Evolutionary conservation across 2,113 vertebrate genomes (phyloP).

Genomic region (Percopsis transmontana): DNA sequence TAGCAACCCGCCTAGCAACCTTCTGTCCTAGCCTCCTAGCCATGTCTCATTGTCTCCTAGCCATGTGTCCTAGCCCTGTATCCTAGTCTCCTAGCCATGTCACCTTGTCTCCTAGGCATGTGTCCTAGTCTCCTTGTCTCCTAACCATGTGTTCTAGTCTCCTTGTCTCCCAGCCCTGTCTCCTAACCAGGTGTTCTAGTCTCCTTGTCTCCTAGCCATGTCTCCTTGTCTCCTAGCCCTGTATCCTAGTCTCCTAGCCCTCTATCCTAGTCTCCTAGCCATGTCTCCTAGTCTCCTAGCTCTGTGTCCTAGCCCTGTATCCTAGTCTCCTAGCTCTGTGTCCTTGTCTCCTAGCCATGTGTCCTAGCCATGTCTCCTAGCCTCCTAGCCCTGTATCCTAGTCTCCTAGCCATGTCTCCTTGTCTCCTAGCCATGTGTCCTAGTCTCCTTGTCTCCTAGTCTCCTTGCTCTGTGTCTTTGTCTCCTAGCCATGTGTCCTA

Average conservation of each 20-base stretch:
- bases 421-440: conserved; percentile 1
- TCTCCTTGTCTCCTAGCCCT: conserved; percentile 3
- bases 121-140: conserved; percentile 14
- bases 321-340: neutral
- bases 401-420: no score
- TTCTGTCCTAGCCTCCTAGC: neutral
- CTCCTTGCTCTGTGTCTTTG: conserved; percentile 16
- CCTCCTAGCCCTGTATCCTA: conserved; percentile 58
- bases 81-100: conserved; percentile 11
- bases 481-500: conserved; percentile 6
- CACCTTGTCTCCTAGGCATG: conserved; percentile 6
- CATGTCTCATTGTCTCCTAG: no score
- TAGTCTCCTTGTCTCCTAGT: neutral
- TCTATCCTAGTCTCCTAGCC: conserved; percentile 15
- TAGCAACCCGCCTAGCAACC: conserved; percentile 39
- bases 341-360: conserved; percentile 41
- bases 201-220: conserved; percentile 82
- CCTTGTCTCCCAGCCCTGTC: conserved; percentile 41
- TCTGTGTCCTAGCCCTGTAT: conserved; percentile 22
- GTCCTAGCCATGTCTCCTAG: conserved; percentile 66
- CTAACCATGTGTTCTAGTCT: conserved; percentile 20
- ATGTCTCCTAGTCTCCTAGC: neutral
- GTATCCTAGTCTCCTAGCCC: neutral
- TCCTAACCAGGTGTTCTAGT: conserved; percentile 67
- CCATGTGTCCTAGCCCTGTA: conserved; percentile 4